These are phyloP conservation scores for Gisinianus flammeolus DNA, from an alignment of 2,888 invertebrate species.

Conservation along the genomic window DNA sequence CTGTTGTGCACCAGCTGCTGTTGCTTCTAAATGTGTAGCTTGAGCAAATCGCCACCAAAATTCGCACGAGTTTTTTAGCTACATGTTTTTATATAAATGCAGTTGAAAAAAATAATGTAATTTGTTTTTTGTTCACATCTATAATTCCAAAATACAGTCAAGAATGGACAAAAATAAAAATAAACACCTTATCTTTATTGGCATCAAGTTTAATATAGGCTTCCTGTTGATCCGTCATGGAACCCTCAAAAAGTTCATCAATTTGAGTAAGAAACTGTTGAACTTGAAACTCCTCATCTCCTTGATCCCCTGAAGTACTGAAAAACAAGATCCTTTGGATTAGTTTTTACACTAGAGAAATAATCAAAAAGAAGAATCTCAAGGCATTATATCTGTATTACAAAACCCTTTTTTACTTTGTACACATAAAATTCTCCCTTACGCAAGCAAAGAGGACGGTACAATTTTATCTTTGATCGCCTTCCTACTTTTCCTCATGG, in stretches of 20 bases:
- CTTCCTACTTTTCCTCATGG: too few relatives aligned
- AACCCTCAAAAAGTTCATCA: conserved; percentile 61
- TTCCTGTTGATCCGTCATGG: conserved; percentile 60
- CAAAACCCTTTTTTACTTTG: too few relatives aligned
- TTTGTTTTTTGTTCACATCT: too few relatives aligned
- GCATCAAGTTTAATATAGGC: conserved; percentile 60
- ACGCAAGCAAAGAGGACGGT: too few relatives aligned
- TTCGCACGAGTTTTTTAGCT: conserved; percentile 60
- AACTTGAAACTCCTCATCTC: not conserved
- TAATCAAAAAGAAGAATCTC: not conserved
- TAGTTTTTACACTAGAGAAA: not conserved
- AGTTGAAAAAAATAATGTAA: not conserved
- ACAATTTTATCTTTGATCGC: too few relatives aligned
- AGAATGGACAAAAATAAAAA: too few relatives aligned
- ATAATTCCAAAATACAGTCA: too few relatives aligned
- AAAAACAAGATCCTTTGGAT: not conserved
- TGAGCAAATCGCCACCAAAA: conserved; percentile 64
- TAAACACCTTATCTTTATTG: conserved; percentile 60
- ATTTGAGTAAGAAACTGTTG: conserved; percentile 58
- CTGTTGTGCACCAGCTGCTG: conserved; percentile 51
- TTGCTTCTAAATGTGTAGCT: conserved; percentile 61
- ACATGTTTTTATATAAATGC: not conserved
- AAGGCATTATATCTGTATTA: too few relatives aligned
- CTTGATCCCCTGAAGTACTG: not conserved
- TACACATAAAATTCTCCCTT: too few relatives aligned